Conservation (phyloP, 1,140 invertebrate species). For the Odontomachus brunneus region DNA sequence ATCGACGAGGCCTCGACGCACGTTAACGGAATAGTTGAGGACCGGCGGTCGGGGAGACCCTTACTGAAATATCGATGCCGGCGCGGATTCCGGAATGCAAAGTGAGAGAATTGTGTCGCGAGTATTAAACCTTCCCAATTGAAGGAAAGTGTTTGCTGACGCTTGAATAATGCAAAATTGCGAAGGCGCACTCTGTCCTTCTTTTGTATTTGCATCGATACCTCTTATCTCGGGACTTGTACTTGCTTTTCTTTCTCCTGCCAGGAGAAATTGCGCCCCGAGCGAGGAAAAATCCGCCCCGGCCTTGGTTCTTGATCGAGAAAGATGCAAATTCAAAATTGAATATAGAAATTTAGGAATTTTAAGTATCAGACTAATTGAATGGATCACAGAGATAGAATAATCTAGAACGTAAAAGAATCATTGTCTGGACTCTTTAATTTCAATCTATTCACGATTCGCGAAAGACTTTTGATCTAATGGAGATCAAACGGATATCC, state of each 20-base stretch:
- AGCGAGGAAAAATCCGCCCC: neutral
- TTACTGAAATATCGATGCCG: slow-evolving; percentile 46
- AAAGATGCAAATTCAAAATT: neutral
- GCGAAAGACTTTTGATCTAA: no score
- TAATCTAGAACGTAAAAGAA: neutral
- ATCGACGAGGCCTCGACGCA: slow-evolving; percentile 47
- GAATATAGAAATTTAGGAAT: neutral
- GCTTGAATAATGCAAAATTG: slow-evolving; percentile 43
- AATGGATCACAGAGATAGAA: neutral
- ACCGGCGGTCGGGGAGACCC: no score
- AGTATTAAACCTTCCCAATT: slow-evolving; percentile 51
- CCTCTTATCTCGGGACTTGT: slow-evolving; percentile 16
- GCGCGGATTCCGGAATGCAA: slow-evolving; percentile 40
- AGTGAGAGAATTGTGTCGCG: slow-evolving; percentile 56
- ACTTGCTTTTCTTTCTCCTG: neutral
- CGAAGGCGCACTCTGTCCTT: neutral
- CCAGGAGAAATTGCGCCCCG: neutral
- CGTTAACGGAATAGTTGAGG: slow-evolving; percentile 52
- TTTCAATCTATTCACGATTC: no score
- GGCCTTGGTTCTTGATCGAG: no score
- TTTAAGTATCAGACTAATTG: neutral
- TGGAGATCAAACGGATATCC: no score
- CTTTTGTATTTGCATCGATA: slow-evolving; percentile 20
- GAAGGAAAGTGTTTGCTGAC: slow-evolving; percentile 49
- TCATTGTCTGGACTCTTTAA: no score